These are phyloP conservation scores for Dicaeum eximium DNA, from an alignment of 2,113 vertebrate species.

Conservation along the genomic window DNA sequence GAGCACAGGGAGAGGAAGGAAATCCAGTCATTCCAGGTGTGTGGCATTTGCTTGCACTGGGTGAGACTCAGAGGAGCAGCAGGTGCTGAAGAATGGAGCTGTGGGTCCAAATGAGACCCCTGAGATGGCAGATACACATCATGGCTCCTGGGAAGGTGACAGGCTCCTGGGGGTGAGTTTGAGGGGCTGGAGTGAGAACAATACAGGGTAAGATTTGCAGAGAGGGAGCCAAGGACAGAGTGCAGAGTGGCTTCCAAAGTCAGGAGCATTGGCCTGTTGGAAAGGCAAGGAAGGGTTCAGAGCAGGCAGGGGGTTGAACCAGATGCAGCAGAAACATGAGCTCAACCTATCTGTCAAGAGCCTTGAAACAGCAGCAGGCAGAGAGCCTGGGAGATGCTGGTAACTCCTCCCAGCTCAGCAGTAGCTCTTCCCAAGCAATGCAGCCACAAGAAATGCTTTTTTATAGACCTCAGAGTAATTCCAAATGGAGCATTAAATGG, in stretches of 20 bases:
- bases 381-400: background rate
- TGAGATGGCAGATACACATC: background rate
- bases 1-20: rapidly evolving
- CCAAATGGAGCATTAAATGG: background rate
- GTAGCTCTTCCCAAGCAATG: background rate
- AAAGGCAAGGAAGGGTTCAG: background rate
- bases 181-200: background rate
- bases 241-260: background rate
- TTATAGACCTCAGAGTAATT: background rate
- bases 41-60: background rate
- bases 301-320: background rate
- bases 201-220: background rate
- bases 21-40: background rate
- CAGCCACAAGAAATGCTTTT: background rate
- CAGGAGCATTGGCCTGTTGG: background rate
- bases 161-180: background rate
- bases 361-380: background rate
- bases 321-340: background rate
- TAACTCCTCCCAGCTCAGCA: background rate
- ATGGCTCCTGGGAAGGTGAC: background rate
- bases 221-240: background rate
- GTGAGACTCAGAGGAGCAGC: background rate
- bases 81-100: background rate
- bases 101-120: background rate
- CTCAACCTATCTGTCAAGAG: background rate